Percentiles rank a stretch among this genome's conserved stretches.
These are phyloP conservation scores for Macrosteles quadrilineatus DNA, from an alignment of 1,140 invertebrate species.

Conservation along the genomic window DNA sequence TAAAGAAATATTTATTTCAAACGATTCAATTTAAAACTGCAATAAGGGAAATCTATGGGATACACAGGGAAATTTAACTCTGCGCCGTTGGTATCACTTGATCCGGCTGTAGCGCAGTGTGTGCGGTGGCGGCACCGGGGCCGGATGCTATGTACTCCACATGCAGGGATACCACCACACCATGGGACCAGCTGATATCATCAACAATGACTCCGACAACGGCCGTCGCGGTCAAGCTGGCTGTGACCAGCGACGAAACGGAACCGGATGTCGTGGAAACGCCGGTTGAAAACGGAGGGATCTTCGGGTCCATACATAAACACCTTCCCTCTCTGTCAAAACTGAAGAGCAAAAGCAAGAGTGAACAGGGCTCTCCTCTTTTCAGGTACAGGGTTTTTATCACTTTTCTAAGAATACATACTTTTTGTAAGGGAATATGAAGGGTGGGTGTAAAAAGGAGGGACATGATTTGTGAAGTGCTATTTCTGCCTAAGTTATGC, in stretches of 20 bases:
- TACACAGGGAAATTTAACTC: neutral
- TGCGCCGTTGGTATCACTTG: neutral
- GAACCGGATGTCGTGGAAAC: conserved; percentile 34
- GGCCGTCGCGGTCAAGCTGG: conserved; percentile 46
- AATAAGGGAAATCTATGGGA: neutral
- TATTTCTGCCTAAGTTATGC: no score
- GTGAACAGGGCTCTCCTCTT: conserved; percentile 36
- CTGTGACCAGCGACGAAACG: conserved; percentile 41
- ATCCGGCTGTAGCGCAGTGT: neutral
- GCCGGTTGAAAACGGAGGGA: conserved; percentile 30
- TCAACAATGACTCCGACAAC: conserved; percentile 48
- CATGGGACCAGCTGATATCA: conserved; percentile 46
- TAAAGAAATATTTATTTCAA: neutral
- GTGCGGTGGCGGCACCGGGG: neutral
- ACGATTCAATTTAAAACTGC: neutral
- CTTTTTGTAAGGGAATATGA: no score
- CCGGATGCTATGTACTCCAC: neutral
- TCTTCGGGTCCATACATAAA: conserved; percentile 39
- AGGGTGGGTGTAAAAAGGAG: no score
- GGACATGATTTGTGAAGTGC: no score
- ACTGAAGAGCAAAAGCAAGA: conserved; percentile 36
- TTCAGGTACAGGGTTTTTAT: no score
- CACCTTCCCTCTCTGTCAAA: conserved; percentile 36
- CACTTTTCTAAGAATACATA: no score
- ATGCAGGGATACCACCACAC: conserved; percentile 38